These are phyloP conservation scores for Struthidea cinerea DNA, from an alignment of 2,113 vertebrate species.

Conservation along the genomic window DNA sequence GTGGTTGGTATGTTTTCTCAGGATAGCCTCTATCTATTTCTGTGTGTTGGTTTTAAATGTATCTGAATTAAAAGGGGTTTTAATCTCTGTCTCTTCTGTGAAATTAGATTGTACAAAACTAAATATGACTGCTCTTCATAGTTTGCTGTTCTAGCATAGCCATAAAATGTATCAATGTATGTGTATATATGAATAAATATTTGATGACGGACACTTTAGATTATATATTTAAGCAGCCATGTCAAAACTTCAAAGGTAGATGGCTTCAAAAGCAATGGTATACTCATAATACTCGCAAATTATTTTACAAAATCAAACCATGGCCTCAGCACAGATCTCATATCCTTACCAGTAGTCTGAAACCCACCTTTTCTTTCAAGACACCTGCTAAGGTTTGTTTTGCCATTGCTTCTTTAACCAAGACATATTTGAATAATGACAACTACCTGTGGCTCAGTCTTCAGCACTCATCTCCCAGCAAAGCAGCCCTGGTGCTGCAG, in stretches of 20 bases:
- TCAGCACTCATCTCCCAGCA: neutral
- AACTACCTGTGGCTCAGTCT: neutral
- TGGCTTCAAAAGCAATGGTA: conserved; percentile 29
- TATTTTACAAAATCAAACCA: conserved; percentile 18
- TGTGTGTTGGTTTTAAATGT: conserved; percentile 42
- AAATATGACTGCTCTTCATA: conserved; percentile 52
- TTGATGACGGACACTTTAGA: conserved; percentile 55
- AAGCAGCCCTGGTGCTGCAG: neutral
- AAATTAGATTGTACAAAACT: conserved; percentile 61
- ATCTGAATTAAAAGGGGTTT: conserved; percentile 22
- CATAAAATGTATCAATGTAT: conserved; percentile 61
- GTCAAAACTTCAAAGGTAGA: conserved; percentile 56
- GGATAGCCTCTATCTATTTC: conserved; percentile 45
- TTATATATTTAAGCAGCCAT: conserved; percentile 60
- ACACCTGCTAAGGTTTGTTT: neutral
- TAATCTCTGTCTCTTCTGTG: conserved; percentile 58
- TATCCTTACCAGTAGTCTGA: conserved; percentile 4
- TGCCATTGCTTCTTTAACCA: neutral
- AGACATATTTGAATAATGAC: conserved; percentile 2
- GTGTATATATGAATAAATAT: conserved; percentile 57
- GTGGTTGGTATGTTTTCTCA: conserved; percentile 55
- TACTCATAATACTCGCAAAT: neutral
- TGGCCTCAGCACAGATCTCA: conserved; percentile 47
- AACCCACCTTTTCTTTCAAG: conserved; percentile 31
- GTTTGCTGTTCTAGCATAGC: conserved; percentile 62